Percentiles rank a stretch among this genome's conserved stretches.
phyloP scores from a whole-genome alignment of 2,113 vertebrate species.

The Pongo pygmaeus region DNA sequence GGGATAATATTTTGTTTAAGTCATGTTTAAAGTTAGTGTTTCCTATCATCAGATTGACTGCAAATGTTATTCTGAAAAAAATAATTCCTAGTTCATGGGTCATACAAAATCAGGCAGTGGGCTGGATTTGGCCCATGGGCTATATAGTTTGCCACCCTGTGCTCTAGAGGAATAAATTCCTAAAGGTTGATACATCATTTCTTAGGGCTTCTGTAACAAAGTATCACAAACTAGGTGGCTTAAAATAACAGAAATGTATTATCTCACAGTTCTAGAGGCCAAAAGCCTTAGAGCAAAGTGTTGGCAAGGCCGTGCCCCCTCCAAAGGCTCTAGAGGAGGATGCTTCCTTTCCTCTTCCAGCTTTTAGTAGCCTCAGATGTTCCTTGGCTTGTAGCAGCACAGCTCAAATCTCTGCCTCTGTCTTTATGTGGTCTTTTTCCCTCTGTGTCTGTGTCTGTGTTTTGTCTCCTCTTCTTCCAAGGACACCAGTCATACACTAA shows the following conservation, averaged over 20 bases:
- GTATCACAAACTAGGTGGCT: background rate
- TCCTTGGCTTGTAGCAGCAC: background rate
- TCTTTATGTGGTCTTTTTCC: background rate
- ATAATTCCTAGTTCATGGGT: background rate
- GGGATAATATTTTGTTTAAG: background rate
- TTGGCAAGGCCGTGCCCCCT: background rate
- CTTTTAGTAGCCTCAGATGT: background rate
- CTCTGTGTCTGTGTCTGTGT: background rate
- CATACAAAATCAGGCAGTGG: background rate
- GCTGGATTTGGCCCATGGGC: background rate
- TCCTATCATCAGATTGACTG: background rate
- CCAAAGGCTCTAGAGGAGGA: background rate
- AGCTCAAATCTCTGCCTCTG: background rate
- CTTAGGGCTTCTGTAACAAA: background rate
- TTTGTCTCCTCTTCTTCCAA: background rate
- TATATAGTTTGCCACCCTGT: background rate
- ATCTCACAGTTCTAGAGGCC: background rate
- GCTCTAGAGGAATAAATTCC: background rate
- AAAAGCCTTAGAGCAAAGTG: background rate
- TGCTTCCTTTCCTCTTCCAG: background rate
- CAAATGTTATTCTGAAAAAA: background rate
- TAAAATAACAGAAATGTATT: background rate
- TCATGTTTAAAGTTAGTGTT: constrained; percentile 11
- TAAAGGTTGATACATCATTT: background rate
- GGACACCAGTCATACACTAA: background rate